Evolutionary conservation across 1,140 invertebrate species (phyloP).

Genomic region (Trissolcus basalis): DNA sequence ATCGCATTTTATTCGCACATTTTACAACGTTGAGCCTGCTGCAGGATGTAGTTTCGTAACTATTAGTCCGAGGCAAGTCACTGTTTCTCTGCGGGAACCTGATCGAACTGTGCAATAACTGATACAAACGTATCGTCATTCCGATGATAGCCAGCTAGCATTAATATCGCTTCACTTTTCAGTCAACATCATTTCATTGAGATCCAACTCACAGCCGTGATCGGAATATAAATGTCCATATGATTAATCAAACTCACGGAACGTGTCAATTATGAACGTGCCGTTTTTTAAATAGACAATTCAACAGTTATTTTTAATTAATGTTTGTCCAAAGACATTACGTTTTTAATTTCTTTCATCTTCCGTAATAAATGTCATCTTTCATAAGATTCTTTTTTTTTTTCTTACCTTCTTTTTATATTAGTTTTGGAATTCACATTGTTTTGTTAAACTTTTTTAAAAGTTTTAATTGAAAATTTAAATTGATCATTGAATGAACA

Average conservation of each 20-base stretch:
- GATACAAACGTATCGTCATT: conserved; percentile 38
- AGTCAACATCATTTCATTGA: conserved; percentile 18
- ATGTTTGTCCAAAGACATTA: no score
- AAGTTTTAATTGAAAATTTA: no score
- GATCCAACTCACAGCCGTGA: conserved; percentile 3
- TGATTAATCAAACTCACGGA: conserved; percentile 26
- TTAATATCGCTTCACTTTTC: conserved; percentile 42
- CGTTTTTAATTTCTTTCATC: no score
- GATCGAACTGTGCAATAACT: conserved; percentile 40
- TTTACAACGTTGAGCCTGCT: conserved; percentile 47
- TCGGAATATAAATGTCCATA: conserved; percentile 4
- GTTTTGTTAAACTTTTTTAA: no score
- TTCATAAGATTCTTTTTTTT: no score
- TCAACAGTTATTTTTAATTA: no score
- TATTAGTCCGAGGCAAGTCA: conserved; percentile 46
- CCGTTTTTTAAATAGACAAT: background rate
- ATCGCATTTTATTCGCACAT: conserved; percentile 50
- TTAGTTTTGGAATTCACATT: no score
- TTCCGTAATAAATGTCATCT: no score
- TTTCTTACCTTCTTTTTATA: no score
- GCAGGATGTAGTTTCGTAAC: conserved; percentile 59
- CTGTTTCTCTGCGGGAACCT: conserved; percentile 34
- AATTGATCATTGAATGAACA: no score
- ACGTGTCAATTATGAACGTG: conserved; percentile 28
- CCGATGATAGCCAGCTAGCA: conserved; percentile 7